These are phyloP conservation scores for Synergus laeviventris DNA, from an alignment of 2,888 invertebrate species.

Conservation along the genomic window DNA sequence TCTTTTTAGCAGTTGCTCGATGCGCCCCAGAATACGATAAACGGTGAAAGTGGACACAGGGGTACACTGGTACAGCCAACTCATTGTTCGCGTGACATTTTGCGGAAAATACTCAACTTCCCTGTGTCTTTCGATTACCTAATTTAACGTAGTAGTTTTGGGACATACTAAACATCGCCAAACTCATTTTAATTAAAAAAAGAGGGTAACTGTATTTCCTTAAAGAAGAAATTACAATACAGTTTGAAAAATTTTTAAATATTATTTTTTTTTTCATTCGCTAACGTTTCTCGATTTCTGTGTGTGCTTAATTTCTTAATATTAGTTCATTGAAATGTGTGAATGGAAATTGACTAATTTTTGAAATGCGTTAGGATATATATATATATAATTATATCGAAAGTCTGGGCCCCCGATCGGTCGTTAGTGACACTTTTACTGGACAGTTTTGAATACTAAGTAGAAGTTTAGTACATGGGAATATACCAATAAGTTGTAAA, in stretches of 20 bases:
- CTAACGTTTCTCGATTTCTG: no score
- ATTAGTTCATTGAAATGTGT: not conserved
- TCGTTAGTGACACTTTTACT: not conserved
- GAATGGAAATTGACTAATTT: not conserved
- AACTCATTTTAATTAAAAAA: not conserved
- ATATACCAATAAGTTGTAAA: not conserved
- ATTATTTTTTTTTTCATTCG: no score
- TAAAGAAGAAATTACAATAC: no score
- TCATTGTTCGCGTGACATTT: conserved; percentile 67
- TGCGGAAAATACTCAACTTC: conserved; percentile 65
- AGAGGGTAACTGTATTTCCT: no score
- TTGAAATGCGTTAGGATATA: not conserved
- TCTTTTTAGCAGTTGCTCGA: conserved; percentile 48
- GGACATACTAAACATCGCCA: conserved; percentile 51
- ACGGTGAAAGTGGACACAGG: conserved; percentile 68
- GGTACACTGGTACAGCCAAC: conserved; percentile 56
- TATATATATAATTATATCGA: not conserved
- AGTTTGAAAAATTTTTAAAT: no score
- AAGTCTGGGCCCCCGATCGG: not conserved
- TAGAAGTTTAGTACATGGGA: not conserved
- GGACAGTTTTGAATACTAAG: not conserved
- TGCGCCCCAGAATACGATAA: conserved; percentile 51
- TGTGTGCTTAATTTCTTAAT: no score
- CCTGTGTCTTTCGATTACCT: conserved; percentile 66
- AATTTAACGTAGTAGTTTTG: conserved; percentile 65